A percentile compares a stretch with the other conserved stretches of the same genome.
These are phyloP conservation scores for Nannoperca australis DNA, from an alignment of 2,797 vertebrate genomes.

Conservation along the genomic window DNA sequence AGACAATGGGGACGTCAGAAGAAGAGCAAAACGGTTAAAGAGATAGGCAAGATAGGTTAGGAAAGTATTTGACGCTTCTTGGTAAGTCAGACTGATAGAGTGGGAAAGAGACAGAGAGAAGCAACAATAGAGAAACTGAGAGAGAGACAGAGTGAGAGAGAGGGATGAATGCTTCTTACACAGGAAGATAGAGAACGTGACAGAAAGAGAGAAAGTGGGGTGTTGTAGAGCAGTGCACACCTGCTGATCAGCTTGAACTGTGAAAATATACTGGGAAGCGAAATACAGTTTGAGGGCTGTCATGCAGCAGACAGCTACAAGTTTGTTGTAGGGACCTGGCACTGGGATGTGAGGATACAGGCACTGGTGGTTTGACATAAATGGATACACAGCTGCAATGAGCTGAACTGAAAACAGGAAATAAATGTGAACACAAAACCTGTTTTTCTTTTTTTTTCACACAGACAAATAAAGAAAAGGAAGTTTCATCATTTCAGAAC, in stretches of 20 bases:
- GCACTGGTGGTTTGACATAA: conserved; percentile 82
- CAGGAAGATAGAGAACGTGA: conserved; percentile 67
- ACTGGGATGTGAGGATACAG: conserved; percentile 77
- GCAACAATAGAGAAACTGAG: conserved; percentile 35
- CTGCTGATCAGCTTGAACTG: conserved; percentile 57
- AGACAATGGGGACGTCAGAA: conserved; percentile 18
- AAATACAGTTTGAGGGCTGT: conserved; percentile 47
- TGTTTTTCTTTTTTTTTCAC: conserved; percentile 14
- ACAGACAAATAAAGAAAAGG: conserved; percentile 49
- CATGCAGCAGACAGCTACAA: conserved; percentile 46
- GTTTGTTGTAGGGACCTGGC: conserved; percentile 63
- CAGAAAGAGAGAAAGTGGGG: conserved; percentile 66
- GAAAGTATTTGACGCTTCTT: conserved; percentile 32
- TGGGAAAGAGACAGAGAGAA: conserved; percentile 26
- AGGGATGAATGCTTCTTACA: conserved; percentile 54
- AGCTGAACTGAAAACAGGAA: conserved; percentile 87
- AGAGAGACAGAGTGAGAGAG: conserved; percentile 28
- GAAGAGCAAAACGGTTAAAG: conserved; percentile 19
- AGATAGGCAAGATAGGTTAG: conserved; percentile 25
- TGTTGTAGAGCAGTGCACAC: conserved; percentile 63
- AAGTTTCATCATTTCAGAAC: conserved; percentile 36
- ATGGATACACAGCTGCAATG: conserved; percentile 86
- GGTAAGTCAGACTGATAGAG: conserved; percentile 39
- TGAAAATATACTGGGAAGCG: conserved; percentile 60
- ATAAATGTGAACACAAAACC: conserved; percentile 67